Conservation (phyloP, 2,888 invertebrate genomes). For the Vanessa cardui region DNA sequence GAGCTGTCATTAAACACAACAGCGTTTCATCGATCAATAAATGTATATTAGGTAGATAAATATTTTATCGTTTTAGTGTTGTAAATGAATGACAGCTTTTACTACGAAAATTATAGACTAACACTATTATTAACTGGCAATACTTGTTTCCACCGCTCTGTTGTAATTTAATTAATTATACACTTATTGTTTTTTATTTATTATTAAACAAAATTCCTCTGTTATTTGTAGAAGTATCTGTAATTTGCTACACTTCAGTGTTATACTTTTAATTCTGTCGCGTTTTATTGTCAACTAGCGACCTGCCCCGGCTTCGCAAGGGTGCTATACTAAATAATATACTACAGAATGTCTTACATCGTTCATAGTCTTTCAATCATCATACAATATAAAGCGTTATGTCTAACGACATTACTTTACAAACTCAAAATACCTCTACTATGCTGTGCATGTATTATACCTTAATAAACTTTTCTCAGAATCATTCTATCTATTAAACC, state of each 20-base stretch:
- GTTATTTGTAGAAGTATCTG: not conserved
- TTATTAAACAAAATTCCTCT: not conserved
- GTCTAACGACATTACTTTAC: no score
- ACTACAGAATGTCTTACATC: no score
- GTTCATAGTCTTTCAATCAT: no score
- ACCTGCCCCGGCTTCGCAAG: no score
- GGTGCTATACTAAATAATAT: no score
- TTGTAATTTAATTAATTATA: slow-evolving; percentile 6
- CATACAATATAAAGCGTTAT: no score
- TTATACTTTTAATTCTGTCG: not conserved
- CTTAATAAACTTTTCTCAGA: no score
- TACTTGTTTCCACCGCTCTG: not conserved
- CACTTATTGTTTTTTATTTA: not conserved
- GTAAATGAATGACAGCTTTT: not conserved
- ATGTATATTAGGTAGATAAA: not conserved
- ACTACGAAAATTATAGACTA: slow-evolving; percentile 14
- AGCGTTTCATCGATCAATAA: not conserved
- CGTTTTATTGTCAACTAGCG: no score
- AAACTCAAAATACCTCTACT: no score
- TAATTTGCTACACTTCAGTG: not conserved
- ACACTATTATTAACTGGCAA: not conserved
- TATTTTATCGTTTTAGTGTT: slow-evolving; percentile 1
- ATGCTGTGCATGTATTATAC: no score
- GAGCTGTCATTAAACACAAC: not conserved
- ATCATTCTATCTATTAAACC: no score